Conservation (phyloP, 2,113 vertebrate genomes). For the Charadrius vociferus region DNA sequence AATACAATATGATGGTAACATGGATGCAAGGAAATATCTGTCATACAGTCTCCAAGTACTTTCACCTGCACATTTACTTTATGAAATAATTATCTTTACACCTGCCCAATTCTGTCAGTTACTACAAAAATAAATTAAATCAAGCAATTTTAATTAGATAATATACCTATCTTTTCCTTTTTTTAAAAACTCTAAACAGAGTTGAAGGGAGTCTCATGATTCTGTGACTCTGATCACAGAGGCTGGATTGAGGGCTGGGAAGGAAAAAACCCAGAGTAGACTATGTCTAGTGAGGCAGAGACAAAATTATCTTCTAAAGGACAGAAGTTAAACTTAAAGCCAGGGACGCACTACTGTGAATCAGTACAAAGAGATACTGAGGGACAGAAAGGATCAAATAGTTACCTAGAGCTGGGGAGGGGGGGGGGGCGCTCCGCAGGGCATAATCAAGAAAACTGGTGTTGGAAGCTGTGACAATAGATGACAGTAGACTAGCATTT, state of each 20-base stretch:
- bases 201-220: not conserved
- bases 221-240: not conserved
- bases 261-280: not conserved
- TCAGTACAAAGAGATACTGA: not conserved
- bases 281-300: not conserved
- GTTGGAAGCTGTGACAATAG: not conserved
- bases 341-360: not conserved
- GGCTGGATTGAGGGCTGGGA: not conserved
- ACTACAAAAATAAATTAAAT: not conserved
- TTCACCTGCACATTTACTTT: not conserved
- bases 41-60: not conserved
- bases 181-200: not conserved
- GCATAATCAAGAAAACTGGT: not conserved
- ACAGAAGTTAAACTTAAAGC: not conserved
- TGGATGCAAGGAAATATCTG: not conserved
- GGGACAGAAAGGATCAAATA: not conserved
- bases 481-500: not conserved
- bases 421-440: not conserved
- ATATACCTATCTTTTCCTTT: not conserved
- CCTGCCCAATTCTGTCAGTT: not conserved
- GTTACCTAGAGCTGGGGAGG: not conserved
- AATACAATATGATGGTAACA: not conserved
- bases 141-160: not conserved
- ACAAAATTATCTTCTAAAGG: not conserved
- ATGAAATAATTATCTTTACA: not conserved